A percentile compares a stretch with the other conserved stretches of the same genome.
Conservation (phyloP, 2,113 vertebrate species). For the Oxyura jamaicensis region DNA sequence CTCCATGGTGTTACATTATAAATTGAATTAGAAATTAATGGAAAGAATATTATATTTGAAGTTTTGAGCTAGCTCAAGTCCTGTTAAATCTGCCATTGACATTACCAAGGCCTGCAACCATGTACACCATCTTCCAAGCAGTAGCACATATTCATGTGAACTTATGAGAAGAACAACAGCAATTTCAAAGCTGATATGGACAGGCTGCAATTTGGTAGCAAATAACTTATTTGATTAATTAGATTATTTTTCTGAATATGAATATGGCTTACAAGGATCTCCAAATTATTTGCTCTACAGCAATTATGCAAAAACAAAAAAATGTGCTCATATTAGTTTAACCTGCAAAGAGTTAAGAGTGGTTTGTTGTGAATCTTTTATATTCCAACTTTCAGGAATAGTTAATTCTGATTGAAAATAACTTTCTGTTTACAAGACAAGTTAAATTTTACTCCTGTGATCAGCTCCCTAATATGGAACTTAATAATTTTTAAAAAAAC, state of each 20-base stretch:
- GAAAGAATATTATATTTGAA: not conserved
- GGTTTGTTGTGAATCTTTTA: not conserved
- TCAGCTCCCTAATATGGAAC: not conserved
- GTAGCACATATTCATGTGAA: not conserved
- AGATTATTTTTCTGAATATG: not conserved
- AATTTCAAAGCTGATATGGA: not conserved
- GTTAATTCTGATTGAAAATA: not conserved
- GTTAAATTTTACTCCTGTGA: not conserved
- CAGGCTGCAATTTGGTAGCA: not conserved
- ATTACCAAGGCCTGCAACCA: not conserved
- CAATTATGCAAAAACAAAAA: not conserved
- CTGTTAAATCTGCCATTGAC: not conserved
- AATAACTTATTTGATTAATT: not conserved
- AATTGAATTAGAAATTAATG: not conserved
- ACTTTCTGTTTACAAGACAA: not conserved
- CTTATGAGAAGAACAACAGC: not conserved
- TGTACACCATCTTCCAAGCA: not conserved
- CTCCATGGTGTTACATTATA: not conserved
- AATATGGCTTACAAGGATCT: not conserved
- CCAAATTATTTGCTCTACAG: not conserved
- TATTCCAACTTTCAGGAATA: not conserved
- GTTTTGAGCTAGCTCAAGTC: not conserved
- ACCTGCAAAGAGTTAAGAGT: not conserved
- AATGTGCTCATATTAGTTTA: not conserved
- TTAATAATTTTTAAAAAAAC: not conserved